A percentile compares a stretch with the other conserved stretches of the same genome.
These are phyloP conservation scores for Mnemiopsis leidyi DNA, from an alignment of 37 sponge, comb jelly and placozoan genomes.

Conservation along the genomic window DNA sequence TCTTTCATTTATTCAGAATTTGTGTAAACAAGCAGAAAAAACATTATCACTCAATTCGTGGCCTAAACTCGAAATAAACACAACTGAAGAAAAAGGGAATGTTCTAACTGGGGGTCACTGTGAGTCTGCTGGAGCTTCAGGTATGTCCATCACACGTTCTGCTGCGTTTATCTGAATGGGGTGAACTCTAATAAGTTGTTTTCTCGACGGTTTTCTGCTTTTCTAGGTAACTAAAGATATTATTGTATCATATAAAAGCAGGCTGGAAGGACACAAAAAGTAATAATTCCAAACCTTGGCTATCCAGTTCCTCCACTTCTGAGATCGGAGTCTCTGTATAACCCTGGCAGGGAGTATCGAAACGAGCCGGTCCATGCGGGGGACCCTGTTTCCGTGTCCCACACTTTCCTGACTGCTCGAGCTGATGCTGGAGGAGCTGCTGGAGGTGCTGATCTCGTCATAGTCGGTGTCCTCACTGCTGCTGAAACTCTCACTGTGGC, in stretches of 20 bases:
- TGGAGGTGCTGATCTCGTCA: conserved; percentile 58
- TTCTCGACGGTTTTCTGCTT: no score
- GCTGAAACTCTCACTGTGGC: conserved; percentile 59
- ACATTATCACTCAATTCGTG: no score
- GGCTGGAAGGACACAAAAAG: no score
- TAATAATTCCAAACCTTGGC: conserved; percentile 35
- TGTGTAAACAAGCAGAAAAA: no score
- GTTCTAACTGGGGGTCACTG: neutral
- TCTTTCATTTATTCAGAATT: no score
- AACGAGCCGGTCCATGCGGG: conserved; percentile 54
- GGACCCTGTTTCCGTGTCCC: conserved; percentile 24
- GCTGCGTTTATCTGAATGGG: neutral
- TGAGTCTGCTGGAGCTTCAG: conserved; percentile 26
- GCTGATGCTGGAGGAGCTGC: neutral
- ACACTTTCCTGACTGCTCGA: neutral
- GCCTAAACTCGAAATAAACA: no score
- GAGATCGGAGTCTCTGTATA: neutral
- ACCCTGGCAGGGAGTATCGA: conserved; percentile 50
- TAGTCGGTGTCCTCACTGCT: conserved; percentile 57
- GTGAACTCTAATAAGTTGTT: neutral
- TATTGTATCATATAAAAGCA: no score
- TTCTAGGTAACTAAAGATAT: no score
- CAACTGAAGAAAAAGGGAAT: no score
- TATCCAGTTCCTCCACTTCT: conserved; percentile 63
- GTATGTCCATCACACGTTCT: conserved; percentile 15